phyloP scores from a whole-genome alignment of 2,888 invertebrate genomes.

The Lasioglossum oenotherae region DNA sequence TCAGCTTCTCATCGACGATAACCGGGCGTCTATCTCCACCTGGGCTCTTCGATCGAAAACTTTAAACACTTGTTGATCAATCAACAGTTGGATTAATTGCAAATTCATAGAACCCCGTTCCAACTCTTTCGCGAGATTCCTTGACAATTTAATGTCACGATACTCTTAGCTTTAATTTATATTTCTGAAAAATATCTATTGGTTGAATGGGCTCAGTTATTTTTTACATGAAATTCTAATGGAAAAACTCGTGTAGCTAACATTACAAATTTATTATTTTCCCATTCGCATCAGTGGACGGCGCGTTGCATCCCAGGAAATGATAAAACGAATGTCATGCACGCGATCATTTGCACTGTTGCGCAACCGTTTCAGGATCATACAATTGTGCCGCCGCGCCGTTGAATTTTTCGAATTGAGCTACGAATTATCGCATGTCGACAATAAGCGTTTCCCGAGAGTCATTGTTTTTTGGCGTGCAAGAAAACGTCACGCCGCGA shows the following conservation, averaged over 20 bases:
- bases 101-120: not conserved
- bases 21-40: not conserved
- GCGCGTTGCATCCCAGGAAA: not conserved
- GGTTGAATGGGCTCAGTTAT: too few relatives aligned
- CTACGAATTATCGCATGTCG: not conserved
- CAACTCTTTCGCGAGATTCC: not conserved
- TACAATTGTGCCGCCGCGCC: not conserved
- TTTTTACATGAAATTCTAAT: too few relatives aligned
- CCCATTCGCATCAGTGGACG: too few relatives aligned
- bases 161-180: too few relatives aligned
- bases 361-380: not conserved
- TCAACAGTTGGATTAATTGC: slow-evolving; percentile 5
- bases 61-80: not conserved
- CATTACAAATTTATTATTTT: too few relatives aligned
- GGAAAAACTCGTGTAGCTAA: too few relatives aligned
- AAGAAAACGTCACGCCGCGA: not conserved
- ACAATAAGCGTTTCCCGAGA: not conserved
- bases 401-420: not conserved
- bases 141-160: not conserved
- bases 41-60: not conserved
- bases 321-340: not conserved
- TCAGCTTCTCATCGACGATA: slow-evolving; percentile 16
- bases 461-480: not conserved
- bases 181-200: too few relatives aligned
- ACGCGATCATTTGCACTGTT: not conserved